Evolutionary conservation across 2,888 invertebrate species (phyloP), one percentile per base, ranked within the genome.

Genomic region (Salticus scenicus): DNA sequence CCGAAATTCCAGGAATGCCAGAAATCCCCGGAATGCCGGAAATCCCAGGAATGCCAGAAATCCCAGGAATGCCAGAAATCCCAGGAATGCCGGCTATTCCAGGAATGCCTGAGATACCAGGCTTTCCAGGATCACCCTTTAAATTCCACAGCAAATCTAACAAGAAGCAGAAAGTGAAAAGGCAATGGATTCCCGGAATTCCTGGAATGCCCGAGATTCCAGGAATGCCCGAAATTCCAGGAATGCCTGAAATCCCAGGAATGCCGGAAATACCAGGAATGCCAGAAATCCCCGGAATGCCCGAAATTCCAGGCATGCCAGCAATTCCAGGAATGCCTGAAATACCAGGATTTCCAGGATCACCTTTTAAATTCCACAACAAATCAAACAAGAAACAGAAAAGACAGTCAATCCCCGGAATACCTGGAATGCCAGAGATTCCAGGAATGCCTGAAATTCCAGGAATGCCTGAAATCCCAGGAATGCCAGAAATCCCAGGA

Each of bases 321-420:
- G 37, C 42, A 83, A 47, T 82, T n/a, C 82, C 82, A 4, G 82
- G 76, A 64, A 37, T 83, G 31, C 82, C 82, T 14, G n/a, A 78
- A 30, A 63, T 78, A 1, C 78, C 78, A 27, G 70, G 71, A n/a
- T 28, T 71, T 14, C 51, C 75, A 28, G 66, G 66, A 27, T 75
- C 66, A 24, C 69, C 69, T 20, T 33, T 41, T 14, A 69, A 20
- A 8, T 41, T 41, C 31, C 69, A 69, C 10, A 12, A 12, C 12
- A 41, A 41, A 69, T 37, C 41, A 24, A 2, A 33, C 31, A 28
- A 33, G 8, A 41, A 69, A 37, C n/a, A 41, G 4, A 33, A 33
- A 41, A n/a, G 33, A 33, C 67, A 33, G 8, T 33, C 66, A 72
- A 24, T 84, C 1, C 83, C 83, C 1, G 77, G 73, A 10, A 14